Percentiles rank a stretch among this genome's conserved stretches.
Conservation (phyloP, 2,113 vertebrate species). For the Orcinus orca region DNA sequence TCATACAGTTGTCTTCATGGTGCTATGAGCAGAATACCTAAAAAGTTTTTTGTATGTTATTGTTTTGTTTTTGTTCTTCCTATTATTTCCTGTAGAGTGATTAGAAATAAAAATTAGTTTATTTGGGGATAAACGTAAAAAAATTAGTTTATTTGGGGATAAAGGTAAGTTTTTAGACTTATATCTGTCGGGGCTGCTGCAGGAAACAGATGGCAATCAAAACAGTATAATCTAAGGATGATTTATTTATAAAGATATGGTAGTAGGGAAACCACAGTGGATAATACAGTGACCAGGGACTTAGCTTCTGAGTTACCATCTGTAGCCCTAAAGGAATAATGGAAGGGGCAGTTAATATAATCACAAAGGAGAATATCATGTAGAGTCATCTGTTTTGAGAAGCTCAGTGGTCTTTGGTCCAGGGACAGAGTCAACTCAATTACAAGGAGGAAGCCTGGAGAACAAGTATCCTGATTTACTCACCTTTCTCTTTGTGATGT, state of each 20-base stretch:
- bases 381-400: not conserved
- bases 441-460: not conserved
- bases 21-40: not conserved
- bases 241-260: not conserved
- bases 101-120: not conserved
- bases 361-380: not conserved
- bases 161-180: not conserved
- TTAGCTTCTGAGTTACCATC: not conserved
- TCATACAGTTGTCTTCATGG: not conserved
- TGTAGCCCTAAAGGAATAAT: not conserved
- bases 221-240: not conserved
- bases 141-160: not conserved
- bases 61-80: not conserved
- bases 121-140: not conserved
- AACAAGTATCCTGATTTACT: not conserved
- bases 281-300: not conserved
- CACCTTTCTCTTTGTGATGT: not conserved
- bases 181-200: not conserved
- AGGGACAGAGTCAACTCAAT: not conserved
- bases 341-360: not conserved
- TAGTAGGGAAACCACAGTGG: not conserved
- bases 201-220: constrained; percentile 3
- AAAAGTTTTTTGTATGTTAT: not conserved
- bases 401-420: not conserved
- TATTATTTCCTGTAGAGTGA: not conserved